A percentile compares a stretch with the other conserved stretches of the same genome.
These are phyloP conservation scores for Naso thynnoides DNA, from an alignment of 2,797 vertebrate genomes.

Conservation along the genomic window DNA sequence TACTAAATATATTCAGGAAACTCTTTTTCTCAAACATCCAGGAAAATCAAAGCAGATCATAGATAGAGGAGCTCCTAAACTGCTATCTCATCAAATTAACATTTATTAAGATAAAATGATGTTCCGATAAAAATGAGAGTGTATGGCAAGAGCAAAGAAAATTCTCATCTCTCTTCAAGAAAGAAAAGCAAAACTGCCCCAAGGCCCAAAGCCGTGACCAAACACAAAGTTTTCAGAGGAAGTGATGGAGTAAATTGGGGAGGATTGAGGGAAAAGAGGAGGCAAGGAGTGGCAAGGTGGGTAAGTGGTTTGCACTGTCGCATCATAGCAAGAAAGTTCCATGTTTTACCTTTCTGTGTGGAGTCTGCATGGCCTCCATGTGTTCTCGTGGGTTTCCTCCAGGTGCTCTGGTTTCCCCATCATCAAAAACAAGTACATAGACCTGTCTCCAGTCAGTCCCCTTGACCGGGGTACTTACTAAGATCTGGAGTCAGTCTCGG, in stretches of 20 bases:
- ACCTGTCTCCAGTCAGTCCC: too few species aligned
- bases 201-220: slow-evolving; percentile 67
- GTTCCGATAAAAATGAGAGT: slow-evolving; percentile 83
- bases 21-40: slow-evolving; percentile 68
- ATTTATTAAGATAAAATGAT: slow-evolving; percentile 90
- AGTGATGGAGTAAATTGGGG: slow-evolving; percentile 62
- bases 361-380: too few species aligned
- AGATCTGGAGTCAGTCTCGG: too few species aligned
- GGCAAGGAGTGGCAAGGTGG: too few species aligned
- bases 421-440: too few species aligned
- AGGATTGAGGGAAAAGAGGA: slow-evolving; percentile 14
- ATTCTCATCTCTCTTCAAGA: slow-evolving; percentile 61
- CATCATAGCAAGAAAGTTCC: too few species aligned
- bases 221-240: slow-evolving; percentile 74
- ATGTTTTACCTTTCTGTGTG: too few species aligned
- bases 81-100: slow-evolving; percentile 84
- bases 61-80: slow-evolving; percentile 76
- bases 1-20: slow-evolving; percentile 44
- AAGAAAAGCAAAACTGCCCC: slow-evolving; percentile 59
- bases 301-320: too few species aligned
- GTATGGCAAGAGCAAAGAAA: slow-evolving; percentile 64
- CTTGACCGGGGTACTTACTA: too few species aligned
- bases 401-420: too few species aligned
- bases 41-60: slow-evolving; percentile 78
- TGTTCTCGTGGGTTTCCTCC: too few species aligned